Base-by-base conservation (phyloP, 2,113 vertebrate species). In the Oenanthe oenanthe region DNA sequence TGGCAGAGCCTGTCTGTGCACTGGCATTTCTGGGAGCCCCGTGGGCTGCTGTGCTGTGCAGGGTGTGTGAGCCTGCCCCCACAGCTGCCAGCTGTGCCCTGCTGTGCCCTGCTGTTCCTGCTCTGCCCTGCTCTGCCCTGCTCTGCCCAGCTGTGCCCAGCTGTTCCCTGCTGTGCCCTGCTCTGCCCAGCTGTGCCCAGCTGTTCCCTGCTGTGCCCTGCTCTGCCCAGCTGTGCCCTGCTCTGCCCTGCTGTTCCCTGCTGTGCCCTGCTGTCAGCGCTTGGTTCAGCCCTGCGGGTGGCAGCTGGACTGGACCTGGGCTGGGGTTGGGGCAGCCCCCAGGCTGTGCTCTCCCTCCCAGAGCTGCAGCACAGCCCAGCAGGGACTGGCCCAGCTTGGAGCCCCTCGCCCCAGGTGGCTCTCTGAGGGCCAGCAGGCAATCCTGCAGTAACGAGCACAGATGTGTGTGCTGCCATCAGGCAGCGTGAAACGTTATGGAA, bases 11-110 rank as follows among this genome's bases (percentile, higher is more conserved):
- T 16, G 21, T 14, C 62, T 31, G 29, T 17, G 32, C 3, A 2
- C 50, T 47, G 88, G 81, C 66, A 57, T 82, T 74, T 76, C 74
- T 40, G 36, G 36, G 56, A 88, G 66, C 47, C 61, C 48, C 50
- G 4, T 4, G 0, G 71, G 48, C 62, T 51, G 43, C 75, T 36
- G 77, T 8, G 4, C 13, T 0, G 0, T 34, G 47, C 3, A 3
- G 0, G 0, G 57, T 53, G n/a, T 4, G 0, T 40, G 67, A 34
- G 10, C 40, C 34, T 61, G 75, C 8, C 8, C 47, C n/a, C 4
- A 0, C 3, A 1, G 50, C 14, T 21, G 50, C 62, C 71, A 80
- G 20, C 20, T n/a, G 36, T 38, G 47, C 57, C 21, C 45, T 47
- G 45, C 45, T 47, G 21, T 47, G 20, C 45, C 45, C 45, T 47